phyloP scores from a whole-genome alignment of 2,888 invertebrate species.

The Griposia aprilina region DNA sequence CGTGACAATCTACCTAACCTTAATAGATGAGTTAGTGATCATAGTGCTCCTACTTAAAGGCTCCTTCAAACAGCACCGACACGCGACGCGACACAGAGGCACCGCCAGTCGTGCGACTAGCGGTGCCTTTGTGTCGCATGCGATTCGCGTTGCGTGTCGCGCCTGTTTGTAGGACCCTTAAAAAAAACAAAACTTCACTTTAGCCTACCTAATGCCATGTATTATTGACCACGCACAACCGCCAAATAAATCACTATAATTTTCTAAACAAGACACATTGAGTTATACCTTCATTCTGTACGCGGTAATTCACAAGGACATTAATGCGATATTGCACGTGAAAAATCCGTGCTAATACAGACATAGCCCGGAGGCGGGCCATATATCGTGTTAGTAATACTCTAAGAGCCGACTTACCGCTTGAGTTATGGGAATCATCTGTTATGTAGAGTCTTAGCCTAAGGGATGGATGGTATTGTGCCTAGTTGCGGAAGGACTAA shows the following conservation, averaged over 20 bases:
- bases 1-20: too few relatives aligned
- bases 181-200: background rate
- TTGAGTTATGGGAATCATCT: conserved; percentile 64
- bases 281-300: conserved; percentile 6
- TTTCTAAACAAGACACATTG: conserved; percentile 42
- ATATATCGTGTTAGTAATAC: conserved; percentile 61
- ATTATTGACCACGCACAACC: background rate
- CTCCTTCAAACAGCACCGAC: too few relatives aligned
- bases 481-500: conserved; percentile 39
- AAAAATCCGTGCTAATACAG: conserved; percentile 60
- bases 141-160: too few relatives aligned
- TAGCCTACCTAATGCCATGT: background rate
- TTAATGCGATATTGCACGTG: conserved; percentile 55
- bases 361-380: conserved; percentile 56
- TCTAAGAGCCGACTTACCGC: conserved; percentile 60
- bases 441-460: conserved; percentile 62
- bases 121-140: too few relatives aligned
- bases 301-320: conserved; percentile 35
- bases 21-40: too few relatives aligned
- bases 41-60: too few relatives aligned
- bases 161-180: too few relatives aligned
- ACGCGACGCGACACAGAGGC: too few relatives aligned
- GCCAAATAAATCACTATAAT: conserved; percentile 34
- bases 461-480: conserved; percentile 49
- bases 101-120: too few relatives aligned